Evolutionary conservation across 1,140 invertebrate genomes (phyloP).

Genomic region (Argopecten irradians): DNA sequence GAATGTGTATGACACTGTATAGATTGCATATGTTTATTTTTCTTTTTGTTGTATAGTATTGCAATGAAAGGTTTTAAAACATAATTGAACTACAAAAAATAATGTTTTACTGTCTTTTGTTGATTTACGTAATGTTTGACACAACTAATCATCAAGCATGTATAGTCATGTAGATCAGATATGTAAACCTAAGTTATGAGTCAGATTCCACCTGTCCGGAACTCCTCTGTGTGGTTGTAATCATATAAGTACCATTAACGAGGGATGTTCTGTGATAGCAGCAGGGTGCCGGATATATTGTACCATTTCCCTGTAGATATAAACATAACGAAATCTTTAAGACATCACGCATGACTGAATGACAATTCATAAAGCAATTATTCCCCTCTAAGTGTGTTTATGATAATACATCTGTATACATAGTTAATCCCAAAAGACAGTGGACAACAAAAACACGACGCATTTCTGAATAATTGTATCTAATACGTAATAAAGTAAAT

Average conservation of each 20-base stretch:
- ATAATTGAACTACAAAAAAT: no score
- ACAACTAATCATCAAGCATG: no score
- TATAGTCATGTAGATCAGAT: no score
- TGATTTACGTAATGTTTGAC: no score
- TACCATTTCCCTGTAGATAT: background rate
- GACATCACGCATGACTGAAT: background rate
- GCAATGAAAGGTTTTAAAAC: no score
- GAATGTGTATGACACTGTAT: no score
- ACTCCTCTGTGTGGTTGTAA: background rate
- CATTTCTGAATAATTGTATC: background rate
- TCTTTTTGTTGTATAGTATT: no score
- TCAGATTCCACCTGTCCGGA: background rate
- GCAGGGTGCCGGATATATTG: background rate
- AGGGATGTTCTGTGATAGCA: background rate
- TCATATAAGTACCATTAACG: background rate
- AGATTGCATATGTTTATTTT: no score
- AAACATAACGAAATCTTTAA: background rate
- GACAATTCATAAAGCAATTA: background rate
- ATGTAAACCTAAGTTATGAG: no score
- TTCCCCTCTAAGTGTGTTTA: background rate
- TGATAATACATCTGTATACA: background rate
- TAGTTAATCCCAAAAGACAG: background rate
- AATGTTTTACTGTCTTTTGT: no score
- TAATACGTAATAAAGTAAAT: background rate
- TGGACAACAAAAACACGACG: background rate